Evolutionary conservation across 1,140 invertebrate species (phyloP), one percentile per base, ranked within the genome.

Genomic region (Ptiloglossa arizonensis): DNA sequence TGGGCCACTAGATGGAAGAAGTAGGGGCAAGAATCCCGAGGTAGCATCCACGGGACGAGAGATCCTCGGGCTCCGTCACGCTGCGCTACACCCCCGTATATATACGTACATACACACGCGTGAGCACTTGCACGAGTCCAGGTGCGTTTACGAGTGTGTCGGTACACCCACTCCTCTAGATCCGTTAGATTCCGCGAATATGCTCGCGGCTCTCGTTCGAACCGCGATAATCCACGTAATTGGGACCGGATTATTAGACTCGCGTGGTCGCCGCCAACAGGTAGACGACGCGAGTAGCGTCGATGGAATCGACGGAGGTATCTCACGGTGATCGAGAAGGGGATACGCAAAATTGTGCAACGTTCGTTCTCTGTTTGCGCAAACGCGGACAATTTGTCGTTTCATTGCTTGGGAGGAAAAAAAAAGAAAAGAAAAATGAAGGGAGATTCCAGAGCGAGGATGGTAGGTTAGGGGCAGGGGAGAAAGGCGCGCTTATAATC

Each of bases 111-210:
- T 69, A 71, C 60, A 68, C 75, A n/a, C n/a, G n/a, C n/a, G n/a
- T n/a, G n/a, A n/a, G n/a, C n/a, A n/a, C n/a, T n/a, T n/a, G n/a
- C n/a, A n/a, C n/a, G n/a, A n/a, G n/a, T n/a, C n/a, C n/a, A n/a
- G n/a, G n/a, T n/a, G n/a, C n/a, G n/a, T n/a, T n/a, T n/a, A n/a
- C n/a, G n/a, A n/a, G n/a, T n/a, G n/a, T n/a, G n/a, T n/a, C n/a
- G n/a, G 66, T 69, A 73, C 81, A 80, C 78, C 81, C 84, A 72
- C 78, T 70, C 69, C 56, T 64, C 68, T 76, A 22, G 54, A 83
- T 81, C 81, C 83, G 85, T 87, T 91, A 90, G 86, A 90, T 90
- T 88, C 86, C 81, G 60, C 67, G 78, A 81, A 86, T n/a, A n/a
- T 87, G 81, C 79, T 71, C 77, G 70, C 78, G 76, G 67, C 68